These are phyloP conservation scores for Automeris io DNA, from an alignment of 2,888 invertebrate genomes.

Conservation along the genomic window DNA sequence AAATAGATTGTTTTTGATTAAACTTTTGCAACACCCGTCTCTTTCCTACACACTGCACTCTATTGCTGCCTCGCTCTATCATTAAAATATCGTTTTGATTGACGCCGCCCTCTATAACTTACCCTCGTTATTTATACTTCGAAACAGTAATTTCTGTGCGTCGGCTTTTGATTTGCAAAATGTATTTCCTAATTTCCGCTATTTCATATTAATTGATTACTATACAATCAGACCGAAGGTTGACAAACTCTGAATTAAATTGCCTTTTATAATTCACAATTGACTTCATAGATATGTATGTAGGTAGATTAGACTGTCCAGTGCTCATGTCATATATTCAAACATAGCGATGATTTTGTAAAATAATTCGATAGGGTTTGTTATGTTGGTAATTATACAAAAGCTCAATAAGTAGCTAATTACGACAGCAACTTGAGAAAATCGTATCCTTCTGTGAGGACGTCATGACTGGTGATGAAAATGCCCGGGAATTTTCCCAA, in stretches of 20 bases:
- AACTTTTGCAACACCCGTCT: slow-evolving; percentile 28
- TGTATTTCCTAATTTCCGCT: slow-evolving; percentile 23
- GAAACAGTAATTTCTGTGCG: slow-evolving; percentile 32
- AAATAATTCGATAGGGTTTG: too few species aligned
- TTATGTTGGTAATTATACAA: too few species aligned
- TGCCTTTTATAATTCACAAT: not conserved
- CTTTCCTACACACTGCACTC: slow-evolving; percentile 12
- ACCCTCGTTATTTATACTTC: slow-evolving; percentile 34
- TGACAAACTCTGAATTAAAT: not conserved
- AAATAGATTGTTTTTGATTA: slow-evolving; percentile 55
- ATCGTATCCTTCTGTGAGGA: too few species aligned
- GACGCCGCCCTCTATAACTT: slow-evolving; percentile 30
- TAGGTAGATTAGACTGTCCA: not conserved
- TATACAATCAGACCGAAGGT: not conserved
- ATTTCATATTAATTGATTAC: slow-evolving; percentile 9
- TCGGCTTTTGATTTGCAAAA: slow-evolving; percentile 19
- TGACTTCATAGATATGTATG: not conserved
- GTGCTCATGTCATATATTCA: not conserved
- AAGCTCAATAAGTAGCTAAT: too few species aligned
- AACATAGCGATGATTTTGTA: too few species aligned
- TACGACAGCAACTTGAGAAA: too few species aligned
- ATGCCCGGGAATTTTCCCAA: too few species aligned
- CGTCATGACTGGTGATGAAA: too few species aligned
- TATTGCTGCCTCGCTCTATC: slow-evolving; percentile 12
- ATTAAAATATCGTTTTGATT: slow-evolving; percentile 35